Evolutionary conservation across 2,113 vertebrate genomes (phyloP), one percentile per base, ranked within the genome.

Genomic region (Macquaria australasica): DNA sequence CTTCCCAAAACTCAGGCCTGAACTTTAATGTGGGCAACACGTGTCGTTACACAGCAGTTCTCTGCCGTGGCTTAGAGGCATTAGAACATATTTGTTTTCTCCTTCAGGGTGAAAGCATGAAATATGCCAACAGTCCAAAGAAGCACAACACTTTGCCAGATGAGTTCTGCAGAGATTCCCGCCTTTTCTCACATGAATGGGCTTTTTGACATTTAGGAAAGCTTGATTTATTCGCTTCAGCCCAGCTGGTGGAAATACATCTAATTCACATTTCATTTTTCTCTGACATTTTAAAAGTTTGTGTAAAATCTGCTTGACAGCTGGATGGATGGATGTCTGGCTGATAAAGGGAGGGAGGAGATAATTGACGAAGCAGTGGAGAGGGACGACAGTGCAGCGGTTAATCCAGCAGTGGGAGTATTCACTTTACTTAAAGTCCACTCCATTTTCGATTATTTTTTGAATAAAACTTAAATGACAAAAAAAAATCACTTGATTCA

Each of bases 281-380:
- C 53, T 16, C 34, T 71, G 81, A 77, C 81, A 77, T 72, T 83
- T 83, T 77, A 77, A 84, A 84, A 41, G 76, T 84, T 84, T 79
- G 60, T 0, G 5, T 73, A 37, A 67, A 73, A 73, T 73, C 15
- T 0, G 1, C 28, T 5, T 18, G 74, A 66, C 68, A 73, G 56
- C 20, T n/a, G 67, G 50, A 39, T 23, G 60, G 71, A 73, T 60
- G 51, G 66, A 31, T 45, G 64, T n/a, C 6, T 43, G 68, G 23
- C 53, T 62, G 68, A 28, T 69, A 5, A 28, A 81, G 45, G 23
- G 43, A 58, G 60, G 21, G 72, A 28, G 25, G 56, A 3, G 23
- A 20, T 21, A 5, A 34, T 0, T 21, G 18, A 48, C n/a, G 20
- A 31, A 12, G n/a, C 1, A 4, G 7, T n/a, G 37, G 23, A 53